These are phyloP conservation scores for Cyprinodon brontotheroides DNA, from an alignment of 2,113 vertebrate species.

Conservation along the genomic window DNA sequence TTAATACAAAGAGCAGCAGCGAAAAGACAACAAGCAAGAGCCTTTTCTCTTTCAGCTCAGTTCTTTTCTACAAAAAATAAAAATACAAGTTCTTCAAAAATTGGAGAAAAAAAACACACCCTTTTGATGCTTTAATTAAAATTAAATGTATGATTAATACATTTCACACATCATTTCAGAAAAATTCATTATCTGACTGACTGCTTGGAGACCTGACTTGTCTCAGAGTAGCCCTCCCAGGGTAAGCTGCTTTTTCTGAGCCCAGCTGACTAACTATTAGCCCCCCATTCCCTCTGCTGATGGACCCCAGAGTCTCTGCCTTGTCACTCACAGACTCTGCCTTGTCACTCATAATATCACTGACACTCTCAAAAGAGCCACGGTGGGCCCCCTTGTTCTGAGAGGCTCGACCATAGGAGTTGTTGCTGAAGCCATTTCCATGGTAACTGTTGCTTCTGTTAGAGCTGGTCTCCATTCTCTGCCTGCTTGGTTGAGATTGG, in stretches of 20 bases:
- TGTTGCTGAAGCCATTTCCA: constrained; percentile 44
- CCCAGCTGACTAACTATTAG: constrained; percentile 20
- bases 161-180: constrained; percentile 30
- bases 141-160: background rate
- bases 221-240: constrained; percentile 23
- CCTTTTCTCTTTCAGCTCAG: background rate
- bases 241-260: constrained; percentile 33
- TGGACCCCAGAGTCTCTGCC: constrained; percentile 27
- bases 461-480: constrained; percentile 32
- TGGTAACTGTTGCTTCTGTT: constrained; percentile 48
- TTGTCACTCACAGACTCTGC: constrained; percentile 33
- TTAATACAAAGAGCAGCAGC: background rate
- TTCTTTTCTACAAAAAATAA: background rate
- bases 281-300: constrained; percentile 15
- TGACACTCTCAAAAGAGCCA: constrained; percentile 29
- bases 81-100: background rate
- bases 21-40: background rate
- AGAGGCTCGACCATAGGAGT: constrained; percentile 34
- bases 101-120: background rate
- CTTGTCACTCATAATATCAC: constrained; percentile 58
- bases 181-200: constrained; percentile 39
- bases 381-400: constrained; percentile 43
- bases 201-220: constrained; percentile 38
- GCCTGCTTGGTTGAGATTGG: constrained; percentile 15
- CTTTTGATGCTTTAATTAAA: background rate